A percentile compares a stretch with the other conserved stretches of the same genome.
Conservation (phyloP, 2,113 vertebrate genomes). For the Pseudois nayaur region DNA sequence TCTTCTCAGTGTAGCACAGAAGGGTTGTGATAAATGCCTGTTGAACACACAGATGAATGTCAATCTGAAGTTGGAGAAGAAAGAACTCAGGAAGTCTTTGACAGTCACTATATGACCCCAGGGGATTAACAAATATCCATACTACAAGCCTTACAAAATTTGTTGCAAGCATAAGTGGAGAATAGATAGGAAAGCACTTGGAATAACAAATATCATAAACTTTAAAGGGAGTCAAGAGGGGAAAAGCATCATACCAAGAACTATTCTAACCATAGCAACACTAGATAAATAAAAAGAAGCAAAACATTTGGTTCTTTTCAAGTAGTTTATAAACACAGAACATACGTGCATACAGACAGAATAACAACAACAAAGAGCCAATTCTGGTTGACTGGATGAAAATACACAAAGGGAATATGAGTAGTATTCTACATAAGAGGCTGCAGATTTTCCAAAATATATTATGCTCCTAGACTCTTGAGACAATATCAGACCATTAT, state of each 20-base stretch:
- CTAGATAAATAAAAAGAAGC: constrained; percentile 8
- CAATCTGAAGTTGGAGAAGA: not conserved
- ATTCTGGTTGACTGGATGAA: not conserved
- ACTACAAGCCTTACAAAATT: not conserved
- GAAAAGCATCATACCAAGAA: not conserved
- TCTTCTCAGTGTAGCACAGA: not conserved
- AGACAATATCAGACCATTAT: not conserved
- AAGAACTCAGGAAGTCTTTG: not conserved
- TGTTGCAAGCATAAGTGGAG: not conserved
- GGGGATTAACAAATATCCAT: not conserved
- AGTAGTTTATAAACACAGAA: constrained; percentile 6
- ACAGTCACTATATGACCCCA: not conserved
- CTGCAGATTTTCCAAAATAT: not conserved
- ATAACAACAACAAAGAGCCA: not conserved
- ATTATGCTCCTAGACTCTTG: not conserved
- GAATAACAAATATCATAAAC: not conserved
- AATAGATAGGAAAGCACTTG: not conserved
- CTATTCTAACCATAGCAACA: not conserved
- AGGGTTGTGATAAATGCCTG: not conserved
- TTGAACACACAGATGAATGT: not conserved
- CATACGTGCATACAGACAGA: not conserved
- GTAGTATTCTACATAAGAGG: not conserved
- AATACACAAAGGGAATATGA: not conserved
- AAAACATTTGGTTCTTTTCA: not conserved
- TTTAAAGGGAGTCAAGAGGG: not conserved